A percentile compares a stretch with the other conserved stretches of the same genome.
Evolutionary conservation across 2,797 vertebrate genomes (phyloP).

Genomic region (Helostoma temminkii): DNA sequence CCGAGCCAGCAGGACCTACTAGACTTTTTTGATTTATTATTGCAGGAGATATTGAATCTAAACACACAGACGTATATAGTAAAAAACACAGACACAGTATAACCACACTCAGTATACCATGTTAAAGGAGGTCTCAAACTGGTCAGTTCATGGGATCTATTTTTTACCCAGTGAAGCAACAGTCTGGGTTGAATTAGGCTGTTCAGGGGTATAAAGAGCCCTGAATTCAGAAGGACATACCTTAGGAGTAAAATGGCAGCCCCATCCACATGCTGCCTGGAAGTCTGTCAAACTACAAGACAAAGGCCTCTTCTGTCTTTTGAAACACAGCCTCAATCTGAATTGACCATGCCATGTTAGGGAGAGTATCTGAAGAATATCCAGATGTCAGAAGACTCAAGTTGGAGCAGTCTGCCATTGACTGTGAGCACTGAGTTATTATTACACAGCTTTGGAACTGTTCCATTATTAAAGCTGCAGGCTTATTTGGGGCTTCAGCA

Average conservation of each 20-base stretch:
- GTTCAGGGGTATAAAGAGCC: conserved; percentile 56
- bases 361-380: conserved; percentile 59
- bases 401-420: conserved; percentile 31
- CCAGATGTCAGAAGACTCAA: conserved; percentile 73
- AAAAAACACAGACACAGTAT: conserved; percentile 33
- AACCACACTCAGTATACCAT: conserved; percentile 55
- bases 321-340: conserved; percentile 46
- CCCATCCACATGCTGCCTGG: conserved; percentile 67
- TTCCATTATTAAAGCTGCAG: conserved; percentile 69
- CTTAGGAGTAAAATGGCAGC: conserved; percentile 57
- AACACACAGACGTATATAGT: conserved; percentile 22
- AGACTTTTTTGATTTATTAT: conserved; percentile 75
- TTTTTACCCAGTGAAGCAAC: conserved; percentile 66
- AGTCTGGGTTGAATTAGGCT: conserved; percentile 78
- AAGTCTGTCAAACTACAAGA: conserved; percentile 62
- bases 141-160: conserved; percentile 80
- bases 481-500: conserved; percentile 60
- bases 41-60: conserved; percentile 47
- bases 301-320: conserved; percentile 73
- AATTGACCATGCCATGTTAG: conserved; percentile 47
- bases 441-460: conserved; percentile 68
- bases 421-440: conserved; percentile 57
- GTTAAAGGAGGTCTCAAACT: conserved; percentile 75
- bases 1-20: conserved; percentile 63
- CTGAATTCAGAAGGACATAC: conserved; percentile 59